Conservation (phyloP, 2,113 vertebrate species). For the Physeter macrocephalus region DNA sequence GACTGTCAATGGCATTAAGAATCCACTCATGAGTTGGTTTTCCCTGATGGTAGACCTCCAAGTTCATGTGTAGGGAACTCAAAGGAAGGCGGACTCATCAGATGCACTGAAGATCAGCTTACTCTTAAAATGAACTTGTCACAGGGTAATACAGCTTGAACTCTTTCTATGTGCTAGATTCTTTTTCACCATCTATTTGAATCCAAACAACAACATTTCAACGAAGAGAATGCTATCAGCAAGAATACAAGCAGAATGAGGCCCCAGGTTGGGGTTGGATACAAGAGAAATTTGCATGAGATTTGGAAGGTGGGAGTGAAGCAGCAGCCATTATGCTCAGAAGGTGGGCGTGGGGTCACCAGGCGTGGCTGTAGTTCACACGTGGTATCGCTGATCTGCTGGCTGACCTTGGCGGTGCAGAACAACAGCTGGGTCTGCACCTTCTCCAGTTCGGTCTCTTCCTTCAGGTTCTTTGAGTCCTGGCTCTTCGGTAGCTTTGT, state of each 20-base stretch:
- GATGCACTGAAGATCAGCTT: neutral
- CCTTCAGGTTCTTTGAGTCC: neutral
- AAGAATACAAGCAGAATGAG: neutral
- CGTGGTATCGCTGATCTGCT: neutral
- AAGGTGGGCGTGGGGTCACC: fast-evolving
- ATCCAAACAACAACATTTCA: neutral
- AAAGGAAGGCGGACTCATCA: neutral
- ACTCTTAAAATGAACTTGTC: neutral
- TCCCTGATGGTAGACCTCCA: neutral
- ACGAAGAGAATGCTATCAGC: neutral
- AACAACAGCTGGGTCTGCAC: neutral
- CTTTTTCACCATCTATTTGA: neutral
- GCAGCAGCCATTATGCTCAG: neutral
- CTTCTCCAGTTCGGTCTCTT: neutral
- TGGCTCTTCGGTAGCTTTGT: neutral
- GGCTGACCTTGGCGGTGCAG: fast-evolving
- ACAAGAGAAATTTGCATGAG: neutral
- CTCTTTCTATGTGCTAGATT: neutral
- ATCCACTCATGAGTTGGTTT: neutral
- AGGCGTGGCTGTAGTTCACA: neutral
- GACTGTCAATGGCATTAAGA: neutral
- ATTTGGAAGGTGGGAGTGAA: neutral
- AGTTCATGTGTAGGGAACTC: neutral
- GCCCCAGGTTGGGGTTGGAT: no score
- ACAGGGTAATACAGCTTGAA: fast-evolving